Evolutionary conservation across 2,113 vertebrate genomes (phyloP).

Genomic region (Xenus cinereus): DNA sequence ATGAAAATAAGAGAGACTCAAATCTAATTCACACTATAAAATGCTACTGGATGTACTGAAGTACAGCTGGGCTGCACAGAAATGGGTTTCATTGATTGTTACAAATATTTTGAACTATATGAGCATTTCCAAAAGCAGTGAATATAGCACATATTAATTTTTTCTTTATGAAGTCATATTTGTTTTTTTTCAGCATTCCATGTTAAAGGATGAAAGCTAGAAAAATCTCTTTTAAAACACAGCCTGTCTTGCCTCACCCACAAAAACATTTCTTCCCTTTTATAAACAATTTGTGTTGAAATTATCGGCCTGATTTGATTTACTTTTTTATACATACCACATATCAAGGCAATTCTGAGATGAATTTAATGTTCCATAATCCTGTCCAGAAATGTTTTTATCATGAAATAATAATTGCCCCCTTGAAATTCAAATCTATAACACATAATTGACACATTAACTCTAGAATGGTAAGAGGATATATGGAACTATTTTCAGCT

Average conservation of each 20-base stretch:
- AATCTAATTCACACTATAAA: conserved; percentile 35
- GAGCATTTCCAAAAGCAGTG: background rate
- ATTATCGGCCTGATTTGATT: background rate
- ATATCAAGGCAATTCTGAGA: background rate
- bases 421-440: background rate
- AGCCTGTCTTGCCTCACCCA: background rate
- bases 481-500: background rate
- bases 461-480: background rate
- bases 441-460: background rate
- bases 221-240: background rate
- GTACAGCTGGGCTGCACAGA: background rate
- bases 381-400: background rate
- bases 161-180: background rate
- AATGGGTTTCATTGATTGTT: background rate
- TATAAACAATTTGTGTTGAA: background rate
- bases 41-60: conserved; percentile 27
- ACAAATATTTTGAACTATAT: background rate
- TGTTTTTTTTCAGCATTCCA: background rate
- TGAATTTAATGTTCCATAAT: background rate
- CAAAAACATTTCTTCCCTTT: background rate
- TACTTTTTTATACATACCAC: background rate
- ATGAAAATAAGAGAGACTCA: conserved; percentile 44
- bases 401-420: background rate
- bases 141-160: background rate
- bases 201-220: background rate